phyloP scores from a whole-genome alignment of 2,888 invertebrate genomes.

The Saturnia pavonia region DNA sequence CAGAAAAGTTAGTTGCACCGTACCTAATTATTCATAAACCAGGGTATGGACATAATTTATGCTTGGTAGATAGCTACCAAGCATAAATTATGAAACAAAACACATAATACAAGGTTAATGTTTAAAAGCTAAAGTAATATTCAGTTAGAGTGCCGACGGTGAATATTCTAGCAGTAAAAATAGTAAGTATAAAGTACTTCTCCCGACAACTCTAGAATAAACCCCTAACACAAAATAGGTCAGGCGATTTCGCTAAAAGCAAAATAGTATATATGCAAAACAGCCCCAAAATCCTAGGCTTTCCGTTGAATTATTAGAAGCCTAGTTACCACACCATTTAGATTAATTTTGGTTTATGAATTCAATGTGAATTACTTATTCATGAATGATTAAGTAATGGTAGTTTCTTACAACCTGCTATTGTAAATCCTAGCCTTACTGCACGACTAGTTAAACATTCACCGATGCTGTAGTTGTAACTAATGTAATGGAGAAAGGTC shows the following conservation, averaged over 20 bases:
- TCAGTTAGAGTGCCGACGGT: neutral
- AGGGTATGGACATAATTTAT: too few species aligned
- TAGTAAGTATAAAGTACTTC: neutral
- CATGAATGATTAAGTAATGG: neutral
- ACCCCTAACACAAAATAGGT: constrained; percentile 9
- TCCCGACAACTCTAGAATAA: constrained; percentile 7
- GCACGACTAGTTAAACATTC: neutral
- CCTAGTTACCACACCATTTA: constrained; percentile 1
- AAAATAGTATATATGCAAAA: constrained; percentile 11
- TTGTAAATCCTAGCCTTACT: neutral
- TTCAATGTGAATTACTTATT: neutral
- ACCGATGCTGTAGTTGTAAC: neutral
- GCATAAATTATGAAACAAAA: neutral
- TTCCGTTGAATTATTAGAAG: neutral
- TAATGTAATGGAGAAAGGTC: neutral
- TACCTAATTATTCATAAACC: neutral
- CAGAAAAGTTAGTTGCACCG: neutral
- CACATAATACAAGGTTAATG: neutral
- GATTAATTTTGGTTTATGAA: neutral
- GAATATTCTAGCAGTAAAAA: neutral
- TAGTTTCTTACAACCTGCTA: neutral
- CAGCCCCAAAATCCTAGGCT: constrained; percentile 10
- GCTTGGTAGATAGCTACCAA: neutral
- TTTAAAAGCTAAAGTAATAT: constrained; percentile 3
- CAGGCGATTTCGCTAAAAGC: constrained; percentile 10